phyloP scores from a whole-genome alignment of 2,797 vertebrate species.

The Huso huso region DNA sequence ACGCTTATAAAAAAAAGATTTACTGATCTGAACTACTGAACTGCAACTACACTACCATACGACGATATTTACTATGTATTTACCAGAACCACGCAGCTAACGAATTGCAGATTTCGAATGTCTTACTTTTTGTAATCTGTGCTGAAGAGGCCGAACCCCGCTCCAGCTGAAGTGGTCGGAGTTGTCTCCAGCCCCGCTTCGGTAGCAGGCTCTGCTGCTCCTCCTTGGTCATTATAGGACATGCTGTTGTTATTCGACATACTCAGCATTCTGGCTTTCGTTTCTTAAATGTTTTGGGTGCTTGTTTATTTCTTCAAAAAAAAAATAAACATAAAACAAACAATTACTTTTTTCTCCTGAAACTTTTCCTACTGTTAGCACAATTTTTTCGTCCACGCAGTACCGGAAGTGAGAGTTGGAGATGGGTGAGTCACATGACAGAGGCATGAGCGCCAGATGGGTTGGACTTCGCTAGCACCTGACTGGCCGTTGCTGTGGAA shows the following conservation, averaged over 20 bases:
- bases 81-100: too few species aligned
- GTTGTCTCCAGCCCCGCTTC: conserved; percentile 77
- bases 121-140: conserved; percentile 88
- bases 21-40: too few species aligned
- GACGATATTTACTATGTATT: too few species aligned
- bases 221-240: conserved; percentile 76
- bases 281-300: background rate
- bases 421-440: conserved; percentile 61
- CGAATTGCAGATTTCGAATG: background rate
- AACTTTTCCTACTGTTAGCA: background rate
- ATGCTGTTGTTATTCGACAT: conserved; percentile 63
- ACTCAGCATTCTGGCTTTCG: conserved; percentile 19
- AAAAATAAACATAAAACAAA: background rate
- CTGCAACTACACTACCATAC: too few species aligned
- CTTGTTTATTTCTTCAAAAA: background rate
- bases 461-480: background rate
- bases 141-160: conserved; percentile 85
- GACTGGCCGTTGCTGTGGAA: conserved; percentile 2
- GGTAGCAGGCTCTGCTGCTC: conserved; percentile 57
- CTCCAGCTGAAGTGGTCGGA: conserved; percentile 49
- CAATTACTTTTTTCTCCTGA: background rate
- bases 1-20: too few species aligned
- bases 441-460: conserved; percentile 9
- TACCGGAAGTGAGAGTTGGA: conserved; percentile 66
- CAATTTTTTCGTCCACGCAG: conserved; percentile 45